Percentiles rank a stretch among this genome's conserved stretches.
These are phyloP conservation scores for Centrocercus urophasianus DNA, from an alignment of 2,113 vertebrate species.

Conservation along the genomic window DNA sequence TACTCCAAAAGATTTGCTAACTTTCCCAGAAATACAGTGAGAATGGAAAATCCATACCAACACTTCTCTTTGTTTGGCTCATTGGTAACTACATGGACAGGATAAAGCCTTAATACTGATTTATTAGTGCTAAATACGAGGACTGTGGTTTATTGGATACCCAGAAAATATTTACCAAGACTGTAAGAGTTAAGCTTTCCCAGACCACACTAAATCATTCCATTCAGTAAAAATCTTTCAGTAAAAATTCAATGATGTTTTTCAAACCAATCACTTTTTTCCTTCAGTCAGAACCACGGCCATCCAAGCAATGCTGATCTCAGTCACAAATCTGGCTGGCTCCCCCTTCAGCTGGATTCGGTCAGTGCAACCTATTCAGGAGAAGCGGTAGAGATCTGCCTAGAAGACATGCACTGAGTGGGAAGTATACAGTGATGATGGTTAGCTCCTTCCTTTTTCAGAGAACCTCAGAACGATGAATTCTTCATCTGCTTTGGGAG, in stretches of 20 bases:
- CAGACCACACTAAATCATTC: neutral
- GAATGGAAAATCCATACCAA: neutral
- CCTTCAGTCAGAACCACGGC: neutral
- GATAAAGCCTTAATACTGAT: neutral
- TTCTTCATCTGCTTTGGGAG: neutral
- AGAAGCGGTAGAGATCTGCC: neutral
- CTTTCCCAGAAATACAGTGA: neutral
- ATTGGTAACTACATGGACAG: neutral
- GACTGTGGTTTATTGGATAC: neutral
- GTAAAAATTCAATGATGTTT: neutral
- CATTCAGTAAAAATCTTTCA: neutral
- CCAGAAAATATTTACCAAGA: neutral
- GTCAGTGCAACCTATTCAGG: neutral
- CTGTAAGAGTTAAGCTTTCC: neutral
- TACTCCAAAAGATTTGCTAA: neutral
- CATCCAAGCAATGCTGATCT: neutral
- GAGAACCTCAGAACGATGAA: neutral
- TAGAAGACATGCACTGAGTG: neutral
- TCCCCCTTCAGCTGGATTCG: neutral
- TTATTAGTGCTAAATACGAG: neutral
- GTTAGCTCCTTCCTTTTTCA: slow-evolving; percentile 2
- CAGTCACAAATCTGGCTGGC: neutral
- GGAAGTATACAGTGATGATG: neutral
- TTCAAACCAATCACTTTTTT: neutral
- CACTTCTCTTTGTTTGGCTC: neutral